Percentiles rank a stretch among this genome's conserved stretches.
These are phyloP conservation scores for Panthera uncia DNA, from an alignment of 2,113 vertebrate species.

Conservation along the genomic window DNA sequence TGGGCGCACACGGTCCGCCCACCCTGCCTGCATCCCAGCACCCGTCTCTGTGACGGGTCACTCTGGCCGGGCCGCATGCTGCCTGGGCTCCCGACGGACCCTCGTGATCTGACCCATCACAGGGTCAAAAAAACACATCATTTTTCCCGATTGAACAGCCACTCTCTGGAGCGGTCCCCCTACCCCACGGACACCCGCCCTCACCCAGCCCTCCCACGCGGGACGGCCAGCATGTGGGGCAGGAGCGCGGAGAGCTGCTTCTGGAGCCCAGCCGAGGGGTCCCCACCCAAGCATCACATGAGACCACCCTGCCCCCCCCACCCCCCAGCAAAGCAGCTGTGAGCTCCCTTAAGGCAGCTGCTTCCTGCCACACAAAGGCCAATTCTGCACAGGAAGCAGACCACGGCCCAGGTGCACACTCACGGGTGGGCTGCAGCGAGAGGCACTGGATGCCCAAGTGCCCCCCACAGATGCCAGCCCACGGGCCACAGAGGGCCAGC, in stretches of 20 bases:
- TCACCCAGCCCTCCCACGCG: neutral
- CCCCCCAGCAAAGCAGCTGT: too few relatives aligned
- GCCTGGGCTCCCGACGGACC: neutral
- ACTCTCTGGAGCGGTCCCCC: too few relatives aligned
- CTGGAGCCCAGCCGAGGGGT: neutral
- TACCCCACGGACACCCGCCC: neutral
- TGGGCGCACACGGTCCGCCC: rapidly evolving
- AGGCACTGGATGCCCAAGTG: neutral
- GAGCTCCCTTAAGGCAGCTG: neutral
- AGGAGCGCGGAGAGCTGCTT: neutral
- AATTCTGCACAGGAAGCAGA: neutral
- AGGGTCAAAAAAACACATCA: rapidly evolving
- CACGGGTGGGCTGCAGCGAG: rapidly evolving
- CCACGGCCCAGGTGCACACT: neutral
- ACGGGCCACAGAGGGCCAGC: rapidly evolving
- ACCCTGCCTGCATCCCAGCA: rapidly evolving
- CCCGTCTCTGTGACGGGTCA: rapidly evolving
- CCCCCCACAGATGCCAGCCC: neutral
- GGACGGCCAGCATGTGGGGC: neutral
- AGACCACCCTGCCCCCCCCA: neutral
- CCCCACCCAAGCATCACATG: rapidly evolving
- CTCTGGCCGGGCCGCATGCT: neutral
- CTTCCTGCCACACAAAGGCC: neutral
- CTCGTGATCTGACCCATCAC: neutral
- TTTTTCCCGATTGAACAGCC: too few relatives aligned